Base-by-base conservation (phyloP, 2,113 vertebrate species). In the Labeo catla region DNA sequence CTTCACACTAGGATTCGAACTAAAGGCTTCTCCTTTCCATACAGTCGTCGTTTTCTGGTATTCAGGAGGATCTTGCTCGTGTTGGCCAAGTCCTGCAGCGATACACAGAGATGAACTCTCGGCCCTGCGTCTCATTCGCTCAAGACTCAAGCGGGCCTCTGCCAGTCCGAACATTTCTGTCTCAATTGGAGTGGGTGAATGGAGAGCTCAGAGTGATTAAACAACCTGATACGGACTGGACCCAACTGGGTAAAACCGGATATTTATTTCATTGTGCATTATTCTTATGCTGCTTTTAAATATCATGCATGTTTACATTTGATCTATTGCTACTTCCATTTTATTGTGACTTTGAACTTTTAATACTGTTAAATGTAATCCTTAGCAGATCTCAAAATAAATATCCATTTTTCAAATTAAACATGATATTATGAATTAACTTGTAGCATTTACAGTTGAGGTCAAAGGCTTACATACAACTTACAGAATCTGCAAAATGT, bases 171-270 rank as follows among this genome's bases (percentile, higher is more conserved):
- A 93, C 88, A 10, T 99, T 99, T 82, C 95, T 99, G 50, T 96
- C 97, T 0, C 96, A 96, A 91, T 90, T 99, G 87, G 96, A 98
- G 76, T 96, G 88, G 23, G 96, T 98, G 73, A 95, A 94, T 0
- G 95, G 95, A 0, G 52, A 79, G n/a, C 85, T 99, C 90, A 94
- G 83, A 84, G 88, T 98, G 43, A 85, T 90, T 85, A 85, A 82
- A 21, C 59, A 65, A 16, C 86, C 92, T 19, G 94, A 95, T 39
- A 28, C 88, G 0, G 93, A 95, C 61, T 95, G 92, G 93, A 94
- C 91, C 36, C 93, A 93, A 66, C 91, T 95, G 16, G 95, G 95
- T 95, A 84, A 87, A 87, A 6, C 13, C 16, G 13, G n/a, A 7
- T 66, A 16, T 72, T 39, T 72, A 72, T 50, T 28, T 49, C 57